Base-by-base conservation (phyloP, 92 coral and sea anemone species). In the Heteractis magnifica region DNA sequence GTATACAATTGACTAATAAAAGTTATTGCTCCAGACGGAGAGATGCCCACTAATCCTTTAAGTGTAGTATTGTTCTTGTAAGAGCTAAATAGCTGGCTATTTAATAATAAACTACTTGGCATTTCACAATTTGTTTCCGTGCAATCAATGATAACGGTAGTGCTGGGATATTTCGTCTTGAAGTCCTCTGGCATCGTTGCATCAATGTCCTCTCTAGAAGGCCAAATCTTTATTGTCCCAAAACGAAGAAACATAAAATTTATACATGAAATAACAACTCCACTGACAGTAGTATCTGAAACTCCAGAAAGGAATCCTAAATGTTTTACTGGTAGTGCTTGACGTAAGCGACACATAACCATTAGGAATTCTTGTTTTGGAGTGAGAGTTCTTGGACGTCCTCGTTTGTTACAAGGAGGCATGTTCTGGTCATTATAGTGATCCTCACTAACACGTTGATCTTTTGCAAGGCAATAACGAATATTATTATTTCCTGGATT, bases 351-450 rank as follows among this genome's bases (percentile, higher is more conserved):
- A 78, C 88, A 79, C 77, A 85, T 15, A 13, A 77, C 51, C 3
- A 85, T 49, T 62, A 91, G 88, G n/a, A 56, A 77, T 88, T 91
- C 94, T 59, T 88, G 89, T 68, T 77, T 91, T n/a, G 94, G 89
- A 8, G 81, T 76, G 44, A 88, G 83, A 52, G 15, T 10, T 82
- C 91, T 77, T 56, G 91, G 89, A 59, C 87, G 81, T 48, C 87
- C 89, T 34, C 65, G 84, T 51, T 85, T 88, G n/a, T n/a, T n/a
- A n/a, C n/a, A n/a, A n/a, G n/a, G n/a, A n/a, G n/a, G n/a, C n/a
- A n/a, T n/a, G n/a, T n/a, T n/a, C n/a, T n/a, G n/a, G n/a, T n/a
- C n/a, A n/a, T n/a, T n/a, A n/a, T n/a, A n/a, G n/a, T n/a, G n/a
- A n/a, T n/a, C n/a, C n/a, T n/a, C n/a, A n/a, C n/a, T n/a, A n/a